Evolutionary conservation across 2,888 invertebrate species (phyloP), one percentile per base, ranked within the genome.

Genomic region (Xestobium rufovillosum): DNA sequence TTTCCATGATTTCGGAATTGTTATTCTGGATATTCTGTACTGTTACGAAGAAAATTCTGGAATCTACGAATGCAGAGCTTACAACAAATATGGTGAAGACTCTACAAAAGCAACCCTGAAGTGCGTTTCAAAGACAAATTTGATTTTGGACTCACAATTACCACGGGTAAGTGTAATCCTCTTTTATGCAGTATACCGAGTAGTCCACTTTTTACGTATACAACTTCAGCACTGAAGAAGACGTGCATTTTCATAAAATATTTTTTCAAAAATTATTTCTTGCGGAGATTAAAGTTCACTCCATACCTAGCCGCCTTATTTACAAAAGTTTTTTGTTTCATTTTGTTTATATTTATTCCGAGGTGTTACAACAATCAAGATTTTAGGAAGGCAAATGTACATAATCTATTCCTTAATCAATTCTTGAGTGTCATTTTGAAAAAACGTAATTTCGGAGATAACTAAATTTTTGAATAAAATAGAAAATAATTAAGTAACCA

Each of bases 1-100:
- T 36, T 92, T 95, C 83, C 91, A 95, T 60, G 95, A 96, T 60
- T 96, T 96, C 63, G 95, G 95, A 42, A 89, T 92, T 57, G 95
- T 95, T 31, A 92, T 94, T 52, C 72, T 96, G 57, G 95, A 95
- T 58, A 94, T 96, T 52, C 67, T 92, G 23, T 95, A 94, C 59
- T 94, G 92, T 57, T 95, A 95, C 60, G 95, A 92, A 67, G 92
- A 94, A 68, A 95, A 95, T 63, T 89, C 89, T 28, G 94, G 94
- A 33, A 80, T 80, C 41, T 95, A 94, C 60, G 92, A 94, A 68
- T 94, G 94, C 60, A 76, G 90, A 54, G 95, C 95, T 23, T 79
- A 81, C 12, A 95, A 95, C 59, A 90, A 92, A 67, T 76, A 88
- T 45, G 96, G 95, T 32, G 77, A 83, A 54, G 91, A 91, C 63